Evolutionary conservation across 2,797 vertebrate species (phyloP).

Genomic region (Aphelocoma californica): DNA sequence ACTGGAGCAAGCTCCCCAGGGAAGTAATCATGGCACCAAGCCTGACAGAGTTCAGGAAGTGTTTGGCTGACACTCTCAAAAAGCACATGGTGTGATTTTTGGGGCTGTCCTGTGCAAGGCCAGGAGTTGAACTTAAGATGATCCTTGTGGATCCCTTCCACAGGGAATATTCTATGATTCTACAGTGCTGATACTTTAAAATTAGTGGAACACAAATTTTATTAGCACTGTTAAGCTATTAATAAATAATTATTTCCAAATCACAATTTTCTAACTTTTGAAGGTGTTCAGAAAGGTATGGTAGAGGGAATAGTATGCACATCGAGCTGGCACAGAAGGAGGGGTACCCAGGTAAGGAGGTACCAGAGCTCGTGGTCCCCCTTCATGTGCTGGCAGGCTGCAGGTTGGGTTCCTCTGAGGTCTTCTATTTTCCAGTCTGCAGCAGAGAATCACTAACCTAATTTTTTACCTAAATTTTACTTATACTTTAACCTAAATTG

Average conservation of each 20-base stretch:
- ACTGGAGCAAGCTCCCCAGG: background rate
- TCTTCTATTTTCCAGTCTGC: background rate
- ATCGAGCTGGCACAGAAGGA: accelerated
- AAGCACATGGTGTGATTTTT: background rate
- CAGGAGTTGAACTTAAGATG: background rate
- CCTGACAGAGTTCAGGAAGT: background rate
- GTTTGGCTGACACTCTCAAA: background rate
- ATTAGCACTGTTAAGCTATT: background rate
- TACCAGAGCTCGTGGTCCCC: background rate
- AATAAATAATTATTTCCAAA: background rate
- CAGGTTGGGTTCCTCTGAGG: background rate
- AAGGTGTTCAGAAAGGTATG: background rate
- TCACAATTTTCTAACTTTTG: background rate
- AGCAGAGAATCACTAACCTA: background rate
- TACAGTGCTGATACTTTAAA: background rate
- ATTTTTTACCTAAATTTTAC: background rate
- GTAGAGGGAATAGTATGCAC: accelerated
- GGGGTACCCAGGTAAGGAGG: accelerated
- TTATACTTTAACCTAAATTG: background rate
- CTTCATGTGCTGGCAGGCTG: background rate
- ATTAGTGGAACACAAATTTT: background rate
- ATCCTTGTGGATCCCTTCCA: background rate
- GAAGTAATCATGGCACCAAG: background rate
- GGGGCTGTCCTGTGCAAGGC: background rate
- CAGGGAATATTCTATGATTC: background rate